Base-by-base conservation (phyloP, 1,140 invertebrate genomes). In the Aplysia californica region DNA sequence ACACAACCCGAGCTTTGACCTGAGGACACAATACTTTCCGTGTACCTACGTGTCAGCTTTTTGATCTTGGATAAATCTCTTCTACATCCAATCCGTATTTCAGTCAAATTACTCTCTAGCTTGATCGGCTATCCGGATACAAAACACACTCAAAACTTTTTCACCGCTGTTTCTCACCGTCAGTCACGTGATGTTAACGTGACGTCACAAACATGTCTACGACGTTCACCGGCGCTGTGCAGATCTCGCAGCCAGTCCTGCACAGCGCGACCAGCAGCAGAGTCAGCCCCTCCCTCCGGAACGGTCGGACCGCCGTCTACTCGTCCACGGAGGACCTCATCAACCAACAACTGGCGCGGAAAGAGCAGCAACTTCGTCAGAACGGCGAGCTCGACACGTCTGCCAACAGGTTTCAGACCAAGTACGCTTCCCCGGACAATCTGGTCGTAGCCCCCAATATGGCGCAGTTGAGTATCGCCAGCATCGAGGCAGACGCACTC, bases 401-500 rank as follows among this genome's bases (percentile, higher is more conserved):
- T 33, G 59, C 56, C 35, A 15, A 66, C 31, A 58, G 41, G 33
- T 15, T 66, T 3, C 36, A 75, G n/a, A 41, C 58, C 6, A 75
- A 65, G 29, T 66, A 73, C 70, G 70, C 70, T 1, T 73, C 70
- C 1, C 70, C 70, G 1, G 70, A 59, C 21, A 59, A 73, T 33
- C n/a, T 73, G n/a, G 55, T 38, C n/a, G n/a, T 39, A 6, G 23
- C 6, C 15, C n/a, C 26, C 20, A 73, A 18, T 33, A 61, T 36
- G 31, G 58, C 29, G 15, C 31, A 59, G 15, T 36, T 73, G 5
- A 61, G n/a, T 6, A 61, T 39, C 3, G 36, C 70, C 2, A 35
- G 61, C 21, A 56, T 70, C 29, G 50, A 70, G 6, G 5, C 56
- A 4, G 44, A 73, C 2, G 26, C 55, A 15, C 2, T 6, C 1